Base-by-base conservation (phyloP, 2,888 invertebrate genomes). In the Gibbula magus region DNA sequence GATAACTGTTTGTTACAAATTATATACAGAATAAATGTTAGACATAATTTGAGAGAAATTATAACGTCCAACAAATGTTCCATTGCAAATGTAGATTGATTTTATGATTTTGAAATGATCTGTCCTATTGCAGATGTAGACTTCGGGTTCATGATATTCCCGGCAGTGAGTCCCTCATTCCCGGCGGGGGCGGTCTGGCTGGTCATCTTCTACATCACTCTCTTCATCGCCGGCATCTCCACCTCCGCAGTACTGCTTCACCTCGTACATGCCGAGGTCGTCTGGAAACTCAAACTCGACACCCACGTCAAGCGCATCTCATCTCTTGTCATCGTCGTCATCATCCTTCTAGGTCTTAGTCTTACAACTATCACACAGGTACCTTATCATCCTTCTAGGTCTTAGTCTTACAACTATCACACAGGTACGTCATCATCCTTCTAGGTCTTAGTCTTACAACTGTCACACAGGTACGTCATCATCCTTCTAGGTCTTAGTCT, bases 141-240 rank as follows among this genome's bases (percentile, higher is more conserved):
- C 61, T 81, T 89, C 13, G 88, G 86, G 7, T 90, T 86, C 80
- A 84, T 85, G 25, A 79, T 89, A 20, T 81, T 88, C 70, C 89
- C 89, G 4, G 85, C 87, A 10, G 84, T 88, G 22, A 79, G 87
- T n/a, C 78, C 85, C n/a, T 79, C 83, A 22, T 83, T 88, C n/a
- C 82, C 86, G 13, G 80, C 86, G 39, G 83, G 88, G 0, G 78
- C 83, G 10, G 77, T 88, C 18, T 88, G 86, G 88, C 82, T 79
- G 16, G 78, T 82, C 32, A 76, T 88, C 67, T 90, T 76, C 56
- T 76, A 53, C 75, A 16, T 32, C 29, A 53, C 51, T n/a, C 81
- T 86, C 66, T 81, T 85, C 20, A 79, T 86, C 2, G 79, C 82
- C 51, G 86, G 86, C n/a, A n/a, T 79, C 51, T 54, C 74, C 39